Percentiles rank a stretch among this genome's conserved stretches.
Conservation (phyloP, 2,797 vertebrate genomes). For the Cyprinella venusta region DNA sequence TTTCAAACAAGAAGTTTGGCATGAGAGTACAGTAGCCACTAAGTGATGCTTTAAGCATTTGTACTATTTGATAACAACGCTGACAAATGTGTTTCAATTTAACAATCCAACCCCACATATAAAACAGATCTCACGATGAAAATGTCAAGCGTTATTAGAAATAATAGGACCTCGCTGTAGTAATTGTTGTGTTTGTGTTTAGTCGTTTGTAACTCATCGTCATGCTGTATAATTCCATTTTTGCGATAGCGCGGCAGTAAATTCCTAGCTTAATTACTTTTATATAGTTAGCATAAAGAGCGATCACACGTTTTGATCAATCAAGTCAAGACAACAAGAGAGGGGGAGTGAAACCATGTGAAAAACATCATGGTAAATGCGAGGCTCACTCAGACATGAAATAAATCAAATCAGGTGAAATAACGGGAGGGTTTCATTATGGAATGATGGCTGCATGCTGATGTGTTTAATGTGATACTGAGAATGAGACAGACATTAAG, state of each 20-base stretch:
- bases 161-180: not conserved
- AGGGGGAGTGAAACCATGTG: slow-evolving; percentile 32
- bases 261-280: slow-evolving; percentile 36
- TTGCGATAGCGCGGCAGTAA: not conserved
- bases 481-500: slow-evolving; percentile 14
- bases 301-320: slow-evolving; percentile 20
- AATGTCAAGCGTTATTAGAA: slow-evolving; percentile 15
- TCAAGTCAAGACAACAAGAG: slow-evolving; percentile 22
- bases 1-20: slow-evolving; percentile 19
- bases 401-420: slow-evolving; percentile 43
- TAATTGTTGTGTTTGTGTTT: slow-evolving; percentile 28
- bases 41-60: slow-evolving; percentile 1
- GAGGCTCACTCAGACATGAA: slow-evolving; percentile 37
- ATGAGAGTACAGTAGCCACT: not conserved
- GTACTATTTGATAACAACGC: not conserved
- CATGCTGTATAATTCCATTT: slow-evolving; percentile 28
- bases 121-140: not conserved
- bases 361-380: slow-evolving; percentile 28
- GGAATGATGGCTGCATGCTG: slow-evolving; percentile 15
- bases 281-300: slow-evolving; percentile 23
- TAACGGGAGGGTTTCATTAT: slow-evolving; percentile 36
- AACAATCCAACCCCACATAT: not conserved
- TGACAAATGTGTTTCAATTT: not conserved
- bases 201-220: not conserved
- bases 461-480: slow-evolving; percentile 37